phyloP scores from a whole-genome alignment of 23 tunicate genomes.

The Ciona savignyi region DNA sequence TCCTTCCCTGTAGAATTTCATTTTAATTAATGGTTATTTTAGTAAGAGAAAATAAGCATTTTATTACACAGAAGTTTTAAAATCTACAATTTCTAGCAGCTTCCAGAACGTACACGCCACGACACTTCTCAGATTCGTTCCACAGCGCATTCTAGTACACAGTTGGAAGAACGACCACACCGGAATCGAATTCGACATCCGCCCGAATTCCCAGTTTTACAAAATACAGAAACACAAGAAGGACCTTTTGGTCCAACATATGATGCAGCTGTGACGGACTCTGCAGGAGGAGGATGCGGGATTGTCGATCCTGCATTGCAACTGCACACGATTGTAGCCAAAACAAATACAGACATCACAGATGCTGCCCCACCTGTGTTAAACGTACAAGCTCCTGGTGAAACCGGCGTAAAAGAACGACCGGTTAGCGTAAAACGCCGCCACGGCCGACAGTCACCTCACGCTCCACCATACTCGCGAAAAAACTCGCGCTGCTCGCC shows the following conservation, averaged over 20 bases:
- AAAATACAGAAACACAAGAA: constrained; percentile 4
- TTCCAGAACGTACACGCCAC: background rate
- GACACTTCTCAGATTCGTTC: constrained; percentile 1
- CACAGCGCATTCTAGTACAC: background rate
- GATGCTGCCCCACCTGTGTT: constrained; percentile 1
- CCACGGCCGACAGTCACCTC: constrained; percentile 51
- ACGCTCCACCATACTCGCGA: constrained; percentile 37
- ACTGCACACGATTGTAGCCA: no score
- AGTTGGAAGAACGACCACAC: constrained; percentile 27
- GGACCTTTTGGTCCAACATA: constrained; percentile 1
- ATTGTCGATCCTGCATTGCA: no score
- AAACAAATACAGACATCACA: no score
- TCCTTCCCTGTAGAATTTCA: no score
- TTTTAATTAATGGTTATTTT: no score
- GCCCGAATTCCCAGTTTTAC: constrained; percentile 11
- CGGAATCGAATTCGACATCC: constrained; percentile 7
- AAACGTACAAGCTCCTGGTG: background rate
- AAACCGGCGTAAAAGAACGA: background rate
- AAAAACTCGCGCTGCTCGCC: constrained; percentile 23
- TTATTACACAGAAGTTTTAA: no score
- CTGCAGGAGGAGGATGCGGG: background rate
- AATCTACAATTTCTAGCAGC: no score
- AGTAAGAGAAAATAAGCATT: no score
- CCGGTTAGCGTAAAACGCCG: constrained; percentile 27
- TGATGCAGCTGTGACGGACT: constrained; percentile 1